Base-by-base conservation (phyloP, 2,797 vertebrate genomes). In the Muscicapa comitata region DNA sequence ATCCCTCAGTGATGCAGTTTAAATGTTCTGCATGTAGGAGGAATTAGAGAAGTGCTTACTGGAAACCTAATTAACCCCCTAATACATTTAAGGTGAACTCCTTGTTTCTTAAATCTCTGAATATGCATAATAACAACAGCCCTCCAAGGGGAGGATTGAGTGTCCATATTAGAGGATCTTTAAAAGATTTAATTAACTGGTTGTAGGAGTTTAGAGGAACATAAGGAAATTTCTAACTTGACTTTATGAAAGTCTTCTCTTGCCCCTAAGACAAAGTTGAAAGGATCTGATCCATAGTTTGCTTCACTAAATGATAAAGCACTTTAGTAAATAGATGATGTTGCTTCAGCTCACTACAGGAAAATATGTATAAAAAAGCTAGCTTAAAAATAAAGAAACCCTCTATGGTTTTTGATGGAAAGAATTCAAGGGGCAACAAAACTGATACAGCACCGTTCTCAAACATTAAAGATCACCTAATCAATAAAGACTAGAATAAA, bases 11-110 rank as follows among this genome's bases (percentile, higher is more conserved):
- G 7, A 68, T 71, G 40, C 33, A 68, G 58, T 62, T 74, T 65
- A 94, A 96, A 91, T 92, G 59, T 94, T 96, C 75, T 90, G 47
- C n/a, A 70, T 40, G 53, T 88, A 95, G 63, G 42, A 80, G 85
- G 86, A 95, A 90, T 95, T 82, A 86, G 79, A 65, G 75, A 94
- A 94, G 58, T 73, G 65, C 72, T 97, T 96, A 88, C 77, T 92
- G 88, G 91, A 97, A 97, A 95, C 87, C 73, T 88, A 96, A 96
- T 97, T 97, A 96, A 97, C 75, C 42, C 55, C 47, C 42, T 82
- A 94, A 93, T 84, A 58, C 43, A 79, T 90, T 91, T 93, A 85
- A 86, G 42, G 87, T 95, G 82, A 96, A 94, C 82, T 81, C 38
- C 7, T 84, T 94, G 16, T 90, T 94, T 67, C 83, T 91, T 75